These are phyloP conservation scores for Ecdyonurus torrentis DNA, from an alignment of 2,888 invertebrate species.

Conservation along the genomic window DNA sequence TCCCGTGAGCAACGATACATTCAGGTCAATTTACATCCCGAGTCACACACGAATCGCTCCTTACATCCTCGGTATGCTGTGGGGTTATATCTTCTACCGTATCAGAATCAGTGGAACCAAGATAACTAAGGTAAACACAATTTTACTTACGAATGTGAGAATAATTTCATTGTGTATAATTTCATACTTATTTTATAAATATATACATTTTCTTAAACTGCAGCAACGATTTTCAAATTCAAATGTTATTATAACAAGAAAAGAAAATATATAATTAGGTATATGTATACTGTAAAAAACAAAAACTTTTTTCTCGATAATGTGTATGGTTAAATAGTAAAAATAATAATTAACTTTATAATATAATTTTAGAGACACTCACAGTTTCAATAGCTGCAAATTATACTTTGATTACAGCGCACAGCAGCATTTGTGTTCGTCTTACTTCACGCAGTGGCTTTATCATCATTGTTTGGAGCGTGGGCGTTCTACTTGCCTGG, in stretches of 20 bases:
- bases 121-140: slow-evolving; percentile 5
- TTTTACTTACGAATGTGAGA: too few relatives aligned
- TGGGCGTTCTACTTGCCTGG: slow-evolving; percentile 9
- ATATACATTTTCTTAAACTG: too few relatives aligned
- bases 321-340: too few relatives aligned
- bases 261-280: not conserved
- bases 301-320: too few relatives aligned
- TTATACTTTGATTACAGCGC: not conserved
- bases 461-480: slow-evolving; percentile 7
- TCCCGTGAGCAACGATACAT: slow-evolving; percentile 17
- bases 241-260: too few relatives aligned
- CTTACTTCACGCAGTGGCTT: slow-evolving; percentile 1
- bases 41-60: slow-evolving; percentile 40
- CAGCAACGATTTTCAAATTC: too few relatives aligned
- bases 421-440: not conserved
- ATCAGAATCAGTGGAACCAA: slow-evolving; percentile 6
- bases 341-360: not conserved
- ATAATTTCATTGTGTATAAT: too few relatives aligned
- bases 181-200: too few relatives aligned
- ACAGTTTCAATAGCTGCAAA: too few relatives aligned
- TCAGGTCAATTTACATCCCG: slow-evolving; percentile 37
- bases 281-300: too few relatives aligned
- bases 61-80: slow-evolving; percentile 38
- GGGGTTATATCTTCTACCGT: slow-evolving; percentile 31
- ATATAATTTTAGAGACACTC: not conserved